Evolutionary conservation across 2,888 invertebrate genomes (phyloP), one percentile per base, ranked within the genome.

Genomic region (Rhyacophila evoluta): DNA sequence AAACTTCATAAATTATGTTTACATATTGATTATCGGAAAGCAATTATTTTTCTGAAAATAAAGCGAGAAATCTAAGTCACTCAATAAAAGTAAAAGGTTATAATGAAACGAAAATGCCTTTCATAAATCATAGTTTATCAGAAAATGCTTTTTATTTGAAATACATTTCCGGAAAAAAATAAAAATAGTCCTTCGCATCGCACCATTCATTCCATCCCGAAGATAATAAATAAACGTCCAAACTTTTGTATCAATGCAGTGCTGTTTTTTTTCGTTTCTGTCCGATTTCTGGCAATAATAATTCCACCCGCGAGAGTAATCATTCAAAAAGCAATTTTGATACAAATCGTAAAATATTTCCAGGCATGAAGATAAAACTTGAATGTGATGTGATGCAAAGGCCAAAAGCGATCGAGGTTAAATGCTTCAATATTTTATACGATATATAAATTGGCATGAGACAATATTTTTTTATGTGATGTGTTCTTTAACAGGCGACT

Each of bases 241-340:
- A 55, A 55, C 55, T 55, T 55, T 55, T 55, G 55, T 55, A 55
- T 55, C 55, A 55, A 55, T 55, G 55, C 55, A 55, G 55, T 55
- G 55, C 19, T 55, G 15, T 19, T 55, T 55, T 55, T 55, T 55
- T 55, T 55, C 19, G 55, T 19, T 25, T 55, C 55, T 55, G 55
- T 55, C 55, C 55, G 55, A 55, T 55, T 41, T 19, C 70, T 39
- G 68, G 37, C 75, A 80, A 72, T 80, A 80, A 72, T 80, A 80
- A 77, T 74, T 80, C 55, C 39, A 67, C 77, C 77, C 77, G 29
- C 41, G 68, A 70, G 72, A 68, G 77, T 74, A 75, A 80, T 80
- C 75, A 77, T 77, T 80, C 77, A 77, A 68, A 80, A 77, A 72
- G 77, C 77, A 72, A 77, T 75, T 74, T 33, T 72, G 72, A 77